Evolutionary conservation across 1,140 invertebrate genomes (phyloP), one percentile per base, ranked within the genome.

Genomic region (Psilanteris sp.): DNA sequence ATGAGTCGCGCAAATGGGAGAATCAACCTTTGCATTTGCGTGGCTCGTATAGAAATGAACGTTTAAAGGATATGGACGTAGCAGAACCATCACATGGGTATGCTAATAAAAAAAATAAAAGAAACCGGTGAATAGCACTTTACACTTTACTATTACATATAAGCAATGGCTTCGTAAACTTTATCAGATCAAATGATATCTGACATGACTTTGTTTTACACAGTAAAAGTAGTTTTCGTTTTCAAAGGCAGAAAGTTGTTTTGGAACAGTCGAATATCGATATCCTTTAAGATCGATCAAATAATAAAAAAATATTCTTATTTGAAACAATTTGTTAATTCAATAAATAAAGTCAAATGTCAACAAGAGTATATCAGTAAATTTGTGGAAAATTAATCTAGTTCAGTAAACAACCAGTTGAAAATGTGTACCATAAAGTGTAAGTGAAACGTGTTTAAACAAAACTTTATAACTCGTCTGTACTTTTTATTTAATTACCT

Each of bases 1-100:
- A 64, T 15, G 87, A 88, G 18, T 27, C 81, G 0, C 78, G 87
- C 24, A 89, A 89, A 50, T 89, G 87, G 87, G 87, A 89, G 44
- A 87, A 81, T 70, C 85, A 83, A 13, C 55, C 80, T 3, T 62
- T 84, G 1, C 86, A 87, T 55, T 59, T 87, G 37, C 78, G 87
- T 2, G 75, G 80, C 7, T 79, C 81, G n/a, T 88, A 85, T 27
- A 81, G 86, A 52, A 87, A 85, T 43, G 87, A 89, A 10, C 80
- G 87, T 3, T 62, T 86, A 7, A 88, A 89, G 13, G 87, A 88
- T 15, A 29, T 87, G 16, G 87, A 89, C 34, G 70, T 84, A 15
- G 70, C 61, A 11, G 81, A 84, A 31, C 57, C 72, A 10, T 46
- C 72, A 15, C 82, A 84, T 77, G 66, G 76, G 72, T 83, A 70